Evolutionary conservation across 2,113 vertebrate genomes (phyloP), one percentile per base, ranked within the genome.

Genomic region (Chlorodrepanis virens): DNA sequence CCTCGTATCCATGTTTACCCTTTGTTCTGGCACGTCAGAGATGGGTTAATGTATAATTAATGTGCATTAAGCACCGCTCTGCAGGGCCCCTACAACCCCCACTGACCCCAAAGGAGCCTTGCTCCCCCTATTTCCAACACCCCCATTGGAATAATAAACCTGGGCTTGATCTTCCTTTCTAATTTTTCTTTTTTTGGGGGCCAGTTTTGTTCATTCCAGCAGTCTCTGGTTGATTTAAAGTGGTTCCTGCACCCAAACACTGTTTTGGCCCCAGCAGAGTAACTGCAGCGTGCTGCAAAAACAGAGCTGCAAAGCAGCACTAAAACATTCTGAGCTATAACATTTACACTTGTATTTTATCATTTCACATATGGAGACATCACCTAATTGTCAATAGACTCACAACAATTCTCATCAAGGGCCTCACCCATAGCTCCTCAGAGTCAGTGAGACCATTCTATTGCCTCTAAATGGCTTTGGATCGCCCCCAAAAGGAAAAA

Each of bases 401-500:
- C 70, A 78, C 49, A 93, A 53, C 87, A 87, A 28, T 65, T 42
- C 82, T 76, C 54, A 76, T 61, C 7, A 1, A 90, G 53, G 82
- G 67, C 84, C 67, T 96, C 90, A 93, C 82, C 91, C 40, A 42
- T 4, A 61, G 85, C 59, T 72, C 86, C 75, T 83, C 85, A 33
- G 85, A 93, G 85, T 88, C 72, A 87, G 56, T 52, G 69, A 75
- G 76, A 64, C 29, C 49, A 12, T 79, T 94, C 91, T 28, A 53
- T 12, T 74, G 59, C 71, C 79, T 92, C 76, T 83, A 90, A 92
- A 93, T 57, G 49, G 78, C 63, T 85, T 91, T 96, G 95, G 93
- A 95, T 87, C 31, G 2, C 9, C 12, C 67, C 70, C 87, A 94
- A 90, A 93, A 83, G 63, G 42, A 65, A 68, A 59, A 53, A 88